A percentile compares a stretch with the other conserved stretches of the same genome.
Conservation (phyloP, 2,113 vertebrate species). For the Sceloporus undulatus region DNA sequence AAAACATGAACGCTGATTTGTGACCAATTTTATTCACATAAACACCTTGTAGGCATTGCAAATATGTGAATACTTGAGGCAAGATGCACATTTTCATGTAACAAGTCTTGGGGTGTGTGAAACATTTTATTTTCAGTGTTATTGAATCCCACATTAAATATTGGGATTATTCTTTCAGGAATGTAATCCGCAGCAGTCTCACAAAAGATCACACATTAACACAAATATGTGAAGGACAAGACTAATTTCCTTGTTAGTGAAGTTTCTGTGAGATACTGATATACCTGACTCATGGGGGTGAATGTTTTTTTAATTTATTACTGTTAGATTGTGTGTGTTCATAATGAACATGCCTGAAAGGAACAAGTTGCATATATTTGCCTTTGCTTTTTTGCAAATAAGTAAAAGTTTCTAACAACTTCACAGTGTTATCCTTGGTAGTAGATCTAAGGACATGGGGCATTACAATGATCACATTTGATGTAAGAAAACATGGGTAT, state of each 20-base stretch:
- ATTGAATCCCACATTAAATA: too few species aligned
- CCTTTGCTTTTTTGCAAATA: neutral
- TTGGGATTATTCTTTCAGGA: too few species aligned
- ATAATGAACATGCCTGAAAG: neutral
- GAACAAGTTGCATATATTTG: neutral
- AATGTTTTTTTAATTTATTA: neutral
- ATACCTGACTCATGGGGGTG: neutral
- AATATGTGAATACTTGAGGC: too few species aligned
- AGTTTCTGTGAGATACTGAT: neutral
- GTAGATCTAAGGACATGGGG: neutral
- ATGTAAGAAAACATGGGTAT: neutral
- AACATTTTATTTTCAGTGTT: too few species aligned
- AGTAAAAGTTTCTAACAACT: neutral
- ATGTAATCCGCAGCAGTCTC: neutral
- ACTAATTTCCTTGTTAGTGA: neutral
- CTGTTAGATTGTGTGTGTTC: neutral
- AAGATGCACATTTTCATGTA: too few species aligned
- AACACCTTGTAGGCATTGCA: too few species aligned
- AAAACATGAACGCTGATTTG: too few species aligned
- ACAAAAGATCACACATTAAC: neutral
- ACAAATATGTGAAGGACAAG: neutral
- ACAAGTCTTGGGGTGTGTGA: too few species aligned
- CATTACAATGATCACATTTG: neutral
- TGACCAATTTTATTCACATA: too few species aligned
- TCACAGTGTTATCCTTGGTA: neutral